Evolutionary conservation across 2,797 vertebrate species (phyloP).

Genomic region (Sciurus vulgaris): DNA sequence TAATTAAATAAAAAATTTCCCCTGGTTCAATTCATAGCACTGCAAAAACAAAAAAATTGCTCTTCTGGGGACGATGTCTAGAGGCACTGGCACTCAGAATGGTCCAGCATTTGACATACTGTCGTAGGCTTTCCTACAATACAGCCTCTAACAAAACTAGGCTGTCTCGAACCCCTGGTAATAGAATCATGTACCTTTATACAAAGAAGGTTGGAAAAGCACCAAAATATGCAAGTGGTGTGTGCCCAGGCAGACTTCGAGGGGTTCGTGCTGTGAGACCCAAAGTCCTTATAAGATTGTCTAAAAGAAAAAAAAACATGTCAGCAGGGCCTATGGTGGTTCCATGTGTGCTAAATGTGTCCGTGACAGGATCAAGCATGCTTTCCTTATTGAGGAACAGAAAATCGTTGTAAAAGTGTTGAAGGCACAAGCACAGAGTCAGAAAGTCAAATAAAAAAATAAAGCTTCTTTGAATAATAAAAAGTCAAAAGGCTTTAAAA

Average conservation of each 20-base stretch:
- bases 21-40: no score
- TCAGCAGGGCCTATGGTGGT: neutral
- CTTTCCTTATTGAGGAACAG: neutral
- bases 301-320: neutral
- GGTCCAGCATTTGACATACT: neutral
- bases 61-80: no score
- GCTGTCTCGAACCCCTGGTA: no score
- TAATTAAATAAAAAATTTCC: neutral
- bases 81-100: neutral
- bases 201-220: no score
- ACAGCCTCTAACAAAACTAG: no score
- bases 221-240: no score
- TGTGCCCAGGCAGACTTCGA: neutral
- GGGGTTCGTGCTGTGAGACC: neutral
- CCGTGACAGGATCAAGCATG: neutral
- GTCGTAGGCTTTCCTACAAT: neutral
- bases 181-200: no score
- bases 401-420: neutral
- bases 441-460: neutral
- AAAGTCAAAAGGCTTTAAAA: neutral
- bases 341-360: neutral
- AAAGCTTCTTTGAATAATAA: neutral
- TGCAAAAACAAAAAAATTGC: no score
- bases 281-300: neutral
- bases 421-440: neutral